These are phyloP conservation scores for Mus spretus DNA, from an alignment of 2,797 vertebrate species.

Conservation along the genomic window DNA sequence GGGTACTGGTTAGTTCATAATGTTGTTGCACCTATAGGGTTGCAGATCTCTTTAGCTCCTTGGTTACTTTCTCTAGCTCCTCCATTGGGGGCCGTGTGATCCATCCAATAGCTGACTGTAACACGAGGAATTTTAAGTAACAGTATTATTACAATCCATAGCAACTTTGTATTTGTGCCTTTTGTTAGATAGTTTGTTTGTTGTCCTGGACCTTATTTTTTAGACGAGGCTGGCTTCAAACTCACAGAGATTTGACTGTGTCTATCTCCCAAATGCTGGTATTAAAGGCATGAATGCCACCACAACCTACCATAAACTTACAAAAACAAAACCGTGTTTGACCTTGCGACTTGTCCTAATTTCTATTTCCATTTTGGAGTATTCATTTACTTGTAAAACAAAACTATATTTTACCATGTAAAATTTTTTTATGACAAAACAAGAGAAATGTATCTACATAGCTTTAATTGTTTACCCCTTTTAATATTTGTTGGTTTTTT, in stretches of 20 bases:
- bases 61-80: too few species aligned
- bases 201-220: neutral
- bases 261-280: neutral
- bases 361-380: neutral
- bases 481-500: neutral
- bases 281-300: neutral
- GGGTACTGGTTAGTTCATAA: too few species aligned
- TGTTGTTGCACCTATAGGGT: too few species aligned
- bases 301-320: neutral
- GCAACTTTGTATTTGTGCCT: neutral
- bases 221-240: neutral
- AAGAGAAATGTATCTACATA: neutral
- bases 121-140: neutral
- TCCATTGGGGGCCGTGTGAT: too few species aligned
- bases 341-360: neutral
- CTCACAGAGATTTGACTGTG: neutral
- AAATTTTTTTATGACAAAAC: neutral
- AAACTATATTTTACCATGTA: neutral
- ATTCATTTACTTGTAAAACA: neutral
- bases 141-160: neutral
- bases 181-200: neutral
- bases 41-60: too few species aligned
- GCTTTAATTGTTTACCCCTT: neutral
- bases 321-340: neutral
- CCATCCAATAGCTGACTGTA: too few species aligned